Percentiles rank a stretch among this genome's conserved stretches.
Evolutionary conservation across 2,888 invertebrate genomes (phyloP).

Genomic region (Ochropleura leucogaster): DNA sequence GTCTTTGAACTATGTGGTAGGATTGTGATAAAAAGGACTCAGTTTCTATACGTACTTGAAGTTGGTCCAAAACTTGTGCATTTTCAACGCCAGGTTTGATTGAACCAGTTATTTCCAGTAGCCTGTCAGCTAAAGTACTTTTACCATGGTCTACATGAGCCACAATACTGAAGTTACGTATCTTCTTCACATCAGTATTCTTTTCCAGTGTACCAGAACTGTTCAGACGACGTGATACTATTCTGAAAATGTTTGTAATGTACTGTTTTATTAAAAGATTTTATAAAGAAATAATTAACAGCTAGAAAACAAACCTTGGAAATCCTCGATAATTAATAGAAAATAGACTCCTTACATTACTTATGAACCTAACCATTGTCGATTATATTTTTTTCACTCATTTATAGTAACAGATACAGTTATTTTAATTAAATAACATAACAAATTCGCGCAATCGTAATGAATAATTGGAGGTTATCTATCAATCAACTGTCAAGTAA

Average conservation of each 20-base stretch:
- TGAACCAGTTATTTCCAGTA: slow-evolving; percentile 97
- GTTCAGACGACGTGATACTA: slow-evolving; percentile 68
- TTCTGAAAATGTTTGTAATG: slow-evolving; percentile 62
- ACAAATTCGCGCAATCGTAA: not conserved
- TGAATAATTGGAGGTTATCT: slow-evolving; percentile 45
- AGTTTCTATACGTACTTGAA: slow-evolving; percentile 90
- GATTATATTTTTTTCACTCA: slow-evolving; percentile 36
- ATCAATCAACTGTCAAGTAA: slow-evolving; percentile 18
- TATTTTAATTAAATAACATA: not conserved
- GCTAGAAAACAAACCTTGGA: slow-evolving; percentile 44
- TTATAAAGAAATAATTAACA: slow-evolving; percentile 21
- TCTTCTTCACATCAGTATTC: slow-evolving; percentile 82
- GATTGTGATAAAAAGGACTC: not conserved
- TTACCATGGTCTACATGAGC: slow-evolving; percentile 99
- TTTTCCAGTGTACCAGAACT: slow-evolving; percentile 71
- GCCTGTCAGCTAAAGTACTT: slow-evolving; percentile 98
- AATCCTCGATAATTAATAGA: slow-evolving; percentile 28
- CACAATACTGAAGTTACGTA: slow-evolving; percentile 98
- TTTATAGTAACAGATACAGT: not conserved
- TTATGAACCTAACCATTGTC: slow-evolving; percentile 60
- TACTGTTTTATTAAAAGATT: slow-evolving; percentile 30
- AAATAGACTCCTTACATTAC: slow-evolving; percentile 46
- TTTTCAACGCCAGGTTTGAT: slow-evolving; percentile 92
- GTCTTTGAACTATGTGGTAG: not conserved
- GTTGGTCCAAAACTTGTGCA: slow-evolving; percentile 94